Percentiles rank a stretch among this genome's conserved stretches.
Evolutionary conservation across 2,113 vertebrate genomes (phyloP).

Genomic region (Calidris pygmaea): DNA sequence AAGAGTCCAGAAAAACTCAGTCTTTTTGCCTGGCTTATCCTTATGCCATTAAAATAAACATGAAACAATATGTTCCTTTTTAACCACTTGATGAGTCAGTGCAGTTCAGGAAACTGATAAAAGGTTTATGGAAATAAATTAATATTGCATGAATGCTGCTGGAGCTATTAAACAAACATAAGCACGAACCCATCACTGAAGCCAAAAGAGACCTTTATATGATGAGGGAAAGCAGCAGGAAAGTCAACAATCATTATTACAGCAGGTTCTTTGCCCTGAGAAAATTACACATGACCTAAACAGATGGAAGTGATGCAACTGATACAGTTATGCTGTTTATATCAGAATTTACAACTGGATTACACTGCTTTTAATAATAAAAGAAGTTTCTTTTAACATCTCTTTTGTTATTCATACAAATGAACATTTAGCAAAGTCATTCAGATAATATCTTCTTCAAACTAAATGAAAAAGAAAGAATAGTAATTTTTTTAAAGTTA

Average conservation of each 20-base stretch:
- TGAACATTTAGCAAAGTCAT: background rate
- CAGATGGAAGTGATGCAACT: background rate
- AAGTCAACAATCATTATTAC: conserved; percentile 30
- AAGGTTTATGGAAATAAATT: conserved; percentile 55
- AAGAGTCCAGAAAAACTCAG: background rate
- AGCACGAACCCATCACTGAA: background rate
- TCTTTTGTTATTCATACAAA: background rate
- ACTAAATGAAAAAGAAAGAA: background rate
- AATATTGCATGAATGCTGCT: conserved; percentile 57
- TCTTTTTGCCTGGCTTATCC: background rate
- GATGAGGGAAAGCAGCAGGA: background rate
- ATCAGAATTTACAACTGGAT: background rate
- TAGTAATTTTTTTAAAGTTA: background rate
- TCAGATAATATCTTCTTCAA: background rate
- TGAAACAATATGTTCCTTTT: conserved; percentile 26
- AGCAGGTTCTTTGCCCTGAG: background rate
- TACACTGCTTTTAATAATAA: background rate
- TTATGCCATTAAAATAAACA: conserved; percentile 28
- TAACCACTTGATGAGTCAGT: conserved; percentile 56
- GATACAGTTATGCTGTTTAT: background rate
- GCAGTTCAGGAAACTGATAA: conserved; percentile 48
- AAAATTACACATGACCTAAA: background rate
- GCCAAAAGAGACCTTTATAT: background rate
- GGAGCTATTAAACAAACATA: conserved; percentile 45
- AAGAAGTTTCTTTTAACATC: background rate